Conservation (phyloP, 2,888 invertebrate species). For the Tipula unca region DNA sequence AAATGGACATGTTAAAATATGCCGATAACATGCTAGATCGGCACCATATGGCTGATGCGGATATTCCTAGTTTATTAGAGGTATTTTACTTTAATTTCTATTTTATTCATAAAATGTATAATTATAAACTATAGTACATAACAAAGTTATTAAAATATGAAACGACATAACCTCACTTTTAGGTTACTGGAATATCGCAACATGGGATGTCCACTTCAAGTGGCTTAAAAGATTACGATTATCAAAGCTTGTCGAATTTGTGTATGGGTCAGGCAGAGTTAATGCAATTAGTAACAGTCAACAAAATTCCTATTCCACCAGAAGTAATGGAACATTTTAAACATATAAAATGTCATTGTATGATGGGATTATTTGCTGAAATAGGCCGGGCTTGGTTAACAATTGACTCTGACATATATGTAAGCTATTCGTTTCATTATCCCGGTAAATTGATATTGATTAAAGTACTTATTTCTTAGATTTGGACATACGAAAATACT, state of each 20-base stretch:
- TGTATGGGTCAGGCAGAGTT: conserved; percentile 60
- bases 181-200: conserved; percentile 56
- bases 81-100: conserved; percentile 27
- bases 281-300: conserved; percentile 69
- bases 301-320: conserved; percentile 81
- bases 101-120: background rate
- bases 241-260: conserved; percentile 68
- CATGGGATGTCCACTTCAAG: conserved; percentile 74
- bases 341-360: conserved; percentile 90
- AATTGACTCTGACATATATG: conserved; percentile 94
- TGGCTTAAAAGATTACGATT: conserved; percentile 85
- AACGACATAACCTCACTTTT: conserved; percentile 18
- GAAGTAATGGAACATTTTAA: conserved; percentile 93
- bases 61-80: conserved; percentile 36
- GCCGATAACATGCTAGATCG: conserved; percentile 75
- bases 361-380: conserved; percentile 96
- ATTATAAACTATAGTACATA: background rate
- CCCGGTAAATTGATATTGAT: too few relatives aligned
- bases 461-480: conserved; percentile 28
- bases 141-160: background rate
- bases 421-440: conserved; percentile 35
- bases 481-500: conserved; percentile 93
- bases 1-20: conserved; percentile 48
- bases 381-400: conserved; percentile 95
- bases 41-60: conserved; percentile 43